Conservation (phyloP, 2,113 vertebrate genomes). For the Catharus fuscescens region DNA sequence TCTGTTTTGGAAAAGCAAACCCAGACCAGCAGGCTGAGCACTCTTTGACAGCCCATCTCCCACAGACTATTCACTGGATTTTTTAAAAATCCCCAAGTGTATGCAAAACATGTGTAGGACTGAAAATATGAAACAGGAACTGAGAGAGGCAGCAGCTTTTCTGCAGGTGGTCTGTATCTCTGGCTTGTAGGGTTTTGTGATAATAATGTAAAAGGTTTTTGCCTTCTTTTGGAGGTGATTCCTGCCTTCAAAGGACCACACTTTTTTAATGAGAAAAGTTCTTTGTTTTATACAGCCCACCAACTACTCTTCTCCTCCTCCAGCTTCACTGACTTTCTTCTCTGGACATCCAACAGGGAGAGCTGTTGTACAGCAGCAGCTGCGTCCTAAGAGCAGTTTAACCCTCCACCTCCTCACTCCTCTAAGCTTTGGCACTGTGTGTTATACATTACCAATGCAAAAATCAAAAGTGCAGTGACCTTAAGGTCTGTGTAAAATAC, state of each 20-base stretch:
- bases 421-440: background rate
- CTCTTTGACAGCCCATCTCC: constrained; percentile 15
- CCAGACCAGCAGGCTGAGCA: constrained; percentile 11
- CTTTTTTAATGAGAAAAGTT: constrained; percentile 32
- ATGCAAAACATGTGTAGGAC: constrained; percentile 52
- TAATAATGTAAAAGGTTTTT: constrained; percentile 61
- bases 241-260: constrained; percentile 44
- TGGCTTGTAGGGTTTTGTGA: constrained; percentile 22
- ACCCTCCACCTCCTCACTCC: background rate
- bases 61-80: background rate
- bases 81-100: background rate
- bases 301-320: background rate
- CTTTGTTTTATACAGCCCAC: background rate
- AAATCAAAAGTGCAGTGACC: constrained; percentile 16
- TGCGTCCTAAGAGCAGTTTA: background rate
- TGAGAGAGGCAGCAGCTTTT: constrained; percentile 44
- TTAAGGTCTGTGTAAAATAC: constrained; percentile 18
- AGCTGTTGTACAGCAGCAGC: constrained; percentile 59
- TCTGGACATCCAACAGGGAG: constrained; percentile 46
- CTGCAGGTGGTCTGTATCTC: constrained; percentile 46
- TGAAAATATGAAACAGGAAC: constrained; percentile 60
- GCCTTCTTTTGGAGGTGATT: constrained; percentile 36
- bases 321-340: background rate
- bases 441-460: background rate
- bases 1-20: background rate